A percentile compares a stretch with the other conserved stretches of the same genome.
Evolutionary conservation across 2,113 vertebrate genomes (phyloP).

Genomic region (Urocitellus parryii): DNA sequence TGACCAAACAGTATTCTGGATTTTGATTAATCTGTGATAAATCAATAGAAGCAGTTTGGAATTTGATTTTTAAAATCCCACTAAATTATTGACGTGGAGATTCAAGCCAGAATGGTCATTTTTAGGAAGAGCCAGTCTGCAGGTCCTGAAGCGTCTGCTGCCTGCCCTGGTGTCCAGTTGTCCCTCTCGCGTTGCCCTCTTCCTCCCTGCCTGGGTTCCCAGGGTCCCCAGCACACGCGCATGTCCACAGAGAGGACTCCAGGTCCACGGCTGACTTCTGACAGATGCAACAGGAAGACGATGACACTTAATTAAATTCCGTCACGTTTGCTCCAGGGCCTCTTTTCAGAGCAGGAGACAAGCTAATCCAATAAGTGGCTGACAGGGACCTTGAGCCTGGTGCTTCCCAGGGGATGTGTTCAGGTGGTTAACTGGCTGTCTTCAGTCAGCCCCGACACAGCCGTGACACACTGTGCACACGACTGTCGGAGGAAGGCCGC

Average conservation of each 20-base stretch:
- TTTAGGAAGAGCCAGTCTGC: background rate
- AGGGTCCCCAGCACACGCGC: rapidly evolving
- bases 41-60: background rate
- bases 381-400: background rate
- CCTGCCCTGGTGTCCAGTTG: too few relatives aligned
- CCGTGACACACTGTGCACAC: rapidly evolving
- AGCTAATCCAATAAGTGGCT: background rate
- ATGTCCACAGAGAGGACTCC: background rate
- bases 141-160: rapidly evolving
- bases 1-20: background rate
- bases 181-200: too few relatives aligned
- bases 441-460: background rate
- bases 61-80: background rate
- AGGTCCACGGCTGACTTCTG: background rate
- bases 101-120: background rate
- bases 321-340: background rate
- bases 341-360: background rate
- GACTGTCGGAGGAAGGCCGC: background rate
- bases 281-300: background rate
- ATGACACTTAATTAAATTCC: constrained; percentile 10
- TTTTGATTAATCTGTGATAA: background rate
- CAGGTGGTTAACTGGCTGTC: background rate
- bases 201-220: background rate
- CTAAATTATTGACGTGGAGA: background rate
- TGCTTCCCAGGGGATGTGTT: background rate